phyloP scores from a whole-genome alignment of 2,113 vertebrate species.

The Macroglossus sobrinus region DNA sequence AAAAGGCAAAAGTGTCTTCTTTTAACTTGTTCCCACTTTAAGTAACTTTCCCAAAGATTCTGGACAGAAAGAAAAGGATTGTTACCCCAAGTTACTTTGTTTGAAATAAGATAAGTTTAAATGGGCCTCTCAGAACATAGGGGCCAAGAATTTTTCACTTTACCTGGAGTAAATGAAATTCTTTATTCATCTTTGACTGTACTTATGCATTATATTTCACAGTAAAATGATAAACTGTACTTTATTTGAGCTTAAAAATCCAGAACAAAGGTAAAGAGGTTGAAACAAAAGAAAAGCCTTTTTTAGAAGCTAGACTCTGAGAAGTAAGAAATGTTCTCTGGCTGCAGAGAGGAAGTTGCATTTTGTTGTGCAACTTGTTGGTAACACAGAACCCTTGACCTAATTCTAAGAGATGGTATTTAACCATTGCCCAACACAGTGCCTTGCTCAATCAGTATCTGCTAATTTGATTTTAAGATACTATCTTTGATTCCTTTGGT shows the following conservation, averaged over 20 bases:
- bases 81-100: neutral
- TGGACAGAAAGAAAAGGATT: neutral
- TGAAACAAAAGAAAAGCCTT: neutral
- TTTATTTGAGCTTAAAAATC: constrained; percentile 16
- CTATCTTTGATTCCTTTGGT: neutral
- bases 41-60: neutral
- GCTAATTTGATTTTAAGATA: neutral
- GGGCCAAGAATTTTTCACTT: neutral
- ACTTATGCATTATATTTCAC: neutral
- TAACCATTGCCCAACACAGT: neutral
- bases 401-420: neutral
- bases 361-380: constrained; percentile 24
- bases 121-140: neutral
- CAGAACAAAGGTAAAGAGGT: neutral
- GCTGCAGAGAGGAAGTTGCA: neutral
- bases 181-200: neutral
- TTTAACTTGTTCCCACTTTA: neutral
- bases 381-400: neutral
- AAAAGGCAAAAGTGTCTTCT: neutral
- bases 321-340: neutral
- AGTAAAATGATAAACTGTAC: neutral
- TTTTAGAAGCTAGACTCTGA: neutral
- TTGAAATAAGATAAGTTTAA: neutral
- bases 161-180: neutral
- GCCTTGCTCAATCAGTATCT: neutral